Conservation (phyloP, 2,113 vertebrate genomes). For the Paradisaea rubra region DNA sequence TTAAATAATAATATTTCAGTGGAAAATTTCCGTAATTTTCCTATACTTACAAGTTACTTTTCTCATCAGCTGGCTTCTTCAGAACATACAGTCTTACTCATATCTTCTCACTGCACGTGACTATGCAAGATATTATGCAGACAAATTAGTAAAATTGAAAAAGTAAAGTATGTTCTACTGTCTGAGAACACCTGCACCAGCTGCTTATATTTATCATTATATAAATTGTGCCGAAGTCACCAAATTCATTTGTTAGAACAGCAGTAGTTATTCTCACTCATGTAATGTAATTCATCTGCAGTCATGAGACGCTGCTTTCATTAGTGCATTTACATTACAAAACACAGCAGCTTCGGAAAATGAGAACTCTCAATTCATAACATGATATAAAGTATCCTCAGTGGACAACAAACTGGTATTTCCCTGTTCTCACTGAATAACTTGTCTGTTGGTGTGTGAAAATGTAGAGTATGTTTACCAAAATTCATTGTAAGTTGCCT, state of each 20-base stretch:
- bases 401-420: conserved; percentile 2
- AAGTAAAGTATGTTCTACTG: neutral
- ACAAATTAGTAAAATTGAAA: neutral
- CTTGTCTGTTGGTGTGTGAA: neutral
- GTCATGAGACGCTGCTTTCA: conserved; percentile 8
- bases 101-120: neutral
- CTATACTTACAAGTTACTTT: neutral
- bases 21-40: neutral
- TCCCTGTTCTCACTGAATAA: neutral
- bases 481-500: neutral
- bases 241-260: conserved; percentile 30
- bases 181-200: conserved; percentile 40
- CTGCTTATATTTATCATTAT: conserved; percentile 29
- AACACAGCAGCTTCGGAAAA: neutral
- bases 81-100: neutral
- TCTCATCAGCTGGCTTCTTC: neutral
- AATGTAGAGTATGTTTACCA: neutral
- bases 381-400: neutral
- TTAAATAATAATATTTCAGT: neutral
- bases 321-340: conserved; percentile 53
- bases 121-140: neutral
- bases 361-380: neutral
- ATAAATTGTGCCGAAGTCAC: conserved; percentile 11
- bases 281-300: conserved; percentile 47
- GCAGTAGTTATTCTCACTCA: conserved; percentile 49